Percentiles rank a stretch among this genome's conserved stretches.
These are phyloP conservation scores for Todiramphus chloris DNA, from an alignment of 2,113 vertebrate species.

Conservation along the genomic window DNA sequence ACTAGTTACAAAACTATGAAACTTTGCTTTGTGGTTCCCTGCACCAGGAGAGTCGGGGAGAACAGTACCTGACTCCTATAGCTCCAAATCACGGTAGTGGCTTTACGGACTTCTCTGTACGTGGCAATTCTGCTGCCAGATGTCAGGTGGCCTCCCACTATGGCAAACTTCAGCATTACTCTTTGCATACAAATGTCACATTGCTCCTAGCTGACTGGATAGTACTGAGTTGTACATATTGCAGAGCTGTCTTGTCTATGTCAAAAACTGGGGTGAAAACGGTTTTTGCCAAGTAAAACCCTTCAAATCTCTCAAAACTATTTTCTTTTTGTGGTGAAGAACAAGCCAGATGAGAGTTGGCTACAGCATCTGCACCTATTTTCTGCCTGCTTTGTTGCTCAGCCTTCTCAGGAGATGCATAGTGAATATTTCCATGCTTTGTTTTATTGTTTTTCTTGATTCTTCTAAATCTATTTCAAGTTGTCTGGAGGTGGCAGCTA, in stretches of 20 bases:
- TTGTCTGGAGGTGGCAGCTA: background rate
- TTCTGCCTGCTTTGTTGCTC: background rate
- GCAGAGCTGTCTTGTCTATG: background rate
- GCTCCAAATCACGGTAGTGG: no score
- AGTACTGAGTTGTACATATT: background rate
- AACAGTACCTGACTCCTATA: background rate
- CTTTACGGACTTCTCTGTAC: accelerated
- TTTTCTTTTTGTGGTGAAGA: background rate
- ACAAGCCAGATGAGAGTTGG: background rate
- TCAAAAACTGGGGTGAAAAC: no score
- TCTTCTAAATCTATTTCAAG: background rate
- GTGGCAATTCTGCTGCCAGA: background rate
- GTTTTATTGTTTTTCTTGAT: background rate
- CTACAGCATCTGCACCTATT: background rate
- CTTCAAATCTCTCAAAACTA: background rate
- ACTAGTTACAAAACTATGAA: background rate
- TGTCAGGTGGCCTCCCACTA: background rate
- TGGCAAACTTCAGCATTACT: background rate
- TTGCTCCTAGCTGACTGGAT: background rate
- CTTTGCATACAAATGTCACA: background rate
- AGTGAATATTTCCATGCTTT: background rate
- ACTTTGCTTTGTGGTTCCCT: background rate
- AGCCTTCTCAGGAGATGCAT: accelerated
- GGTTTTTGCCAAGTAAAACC: background rate
- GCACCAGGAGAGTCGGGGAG: no score